These are phyloP conservation scores for Tetraneura akinire DNA, from an alignment of 1,140 invertebrate genomes.

Conservation along the genomic window DNA sequence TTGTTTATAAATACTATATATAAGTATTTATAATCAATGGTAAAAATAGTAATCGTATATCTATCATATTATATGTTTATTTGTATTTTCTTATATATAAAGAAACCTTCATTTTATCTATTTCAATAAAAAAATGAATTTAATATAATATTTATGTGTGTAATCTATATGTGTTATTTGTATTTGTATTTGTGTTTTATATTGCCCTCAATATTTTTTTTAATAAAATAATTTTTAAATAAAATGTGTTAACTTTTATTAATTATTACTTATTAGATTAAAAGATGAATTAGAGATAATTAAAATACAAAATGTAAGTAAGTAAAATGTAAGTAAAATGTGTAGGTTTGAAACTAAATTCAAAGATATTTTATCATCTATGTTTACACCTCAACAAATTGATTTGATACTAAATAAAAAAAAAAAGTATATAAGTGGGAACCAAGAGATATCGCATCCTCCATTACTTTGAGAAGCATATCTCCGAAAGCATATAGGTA, in stretches of 20 bases:
- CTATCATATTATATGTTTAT: too few species aligned
- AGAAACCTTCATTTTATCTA: too few species aligned
- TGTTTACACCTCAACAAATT: background rate
- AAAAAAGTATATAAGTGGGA: background rate
- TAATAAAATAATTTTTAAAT: background rate
- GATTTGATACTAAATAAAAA: background rate
- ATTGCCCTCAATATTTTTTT: background rate
- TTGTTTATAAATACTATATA: too few species aligned
- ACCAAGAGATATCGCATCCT: too few species aligned
- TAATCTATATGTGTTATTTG: background rate
- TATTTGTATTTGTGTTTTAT: background rate
- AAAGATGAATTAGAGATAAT: background rate
- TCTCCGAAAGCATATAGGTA: too few species aligned
- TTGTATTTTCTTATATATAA: too few species aligned
- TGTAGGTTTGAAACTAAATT: background rate
- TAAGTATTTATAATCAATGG: too few species aligned
- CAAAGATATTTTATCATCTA: background rate
- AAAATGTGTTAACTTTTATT: background rate
- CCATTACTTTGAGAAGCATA: too few species aligned
- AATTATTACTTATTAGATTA: background rate
- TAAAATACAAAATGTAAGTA: background rate
- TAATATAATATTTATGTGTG: background rate
- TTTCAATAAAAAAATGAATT: too few species aligned
- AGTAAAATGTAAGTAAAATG: too few species aligned
- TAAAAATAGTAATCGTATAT: too few species aligned